Percentiles rank a stretch among this genome's conserved stretches.
Conservation (phyloP, 2,113 vertebrate genomes). For the Nymphicus hollandicus region DNA sequence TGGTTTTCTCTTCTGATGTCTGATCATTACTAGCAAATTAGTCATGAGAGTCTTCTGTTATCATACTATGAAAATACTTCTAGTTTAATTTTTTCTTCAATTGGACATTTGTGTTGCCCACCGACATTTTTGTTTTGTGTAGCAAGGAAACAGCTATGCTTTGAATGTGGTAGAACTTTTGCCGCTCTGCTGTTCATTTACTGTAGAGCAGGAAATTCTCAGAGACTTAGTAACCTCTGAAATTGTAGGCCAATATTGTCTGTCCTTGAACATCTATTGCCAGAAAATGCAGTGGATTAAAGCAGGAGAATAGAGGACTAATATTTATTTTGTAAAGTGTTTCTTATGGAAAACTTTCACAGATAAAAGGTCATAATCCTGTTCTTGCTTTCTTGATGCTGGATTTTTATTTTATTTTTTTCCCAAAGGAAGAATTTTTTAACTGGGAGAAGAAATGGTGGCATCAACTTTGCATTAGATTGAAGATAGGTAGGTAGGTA, state of each 20-base stretch:
- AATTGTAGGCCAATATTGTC: not conserved
- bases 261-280: not conserved
- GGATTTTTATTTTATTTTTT: not conserved
- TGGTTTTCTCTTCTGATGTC: not conserved
- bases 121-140: not conserved
- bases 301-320: not conserved
- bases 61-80: not conserved
- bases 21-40: not conserved
- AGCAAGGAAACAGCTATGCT: not conserved
- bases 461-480: not conserved
- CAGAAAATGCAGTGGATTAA: not conserved
- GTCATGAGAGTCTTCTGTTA: not conserved
- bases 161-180: not conserved
- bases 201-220: not conserved
- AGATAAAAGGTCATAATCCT: not conserved
- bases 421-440: not conserved
- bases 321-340: not conserved
- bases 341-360: fast-evolving
- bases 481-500: not conserved
- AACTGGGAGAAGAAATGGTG: not conserved
- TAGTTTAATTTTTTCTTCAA: not conserved
- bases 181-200: not conserved
- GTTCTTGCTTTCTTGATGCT: not conserved
- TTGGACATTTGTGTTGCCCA: not conserved
- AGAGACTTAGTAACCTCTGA: not conserved